A percentile compares a stretch with the other conserved stretches of the same genome.
Conservation (phyloP, 2,113 vertebrate species). For the Merops nubicus region DNA sequence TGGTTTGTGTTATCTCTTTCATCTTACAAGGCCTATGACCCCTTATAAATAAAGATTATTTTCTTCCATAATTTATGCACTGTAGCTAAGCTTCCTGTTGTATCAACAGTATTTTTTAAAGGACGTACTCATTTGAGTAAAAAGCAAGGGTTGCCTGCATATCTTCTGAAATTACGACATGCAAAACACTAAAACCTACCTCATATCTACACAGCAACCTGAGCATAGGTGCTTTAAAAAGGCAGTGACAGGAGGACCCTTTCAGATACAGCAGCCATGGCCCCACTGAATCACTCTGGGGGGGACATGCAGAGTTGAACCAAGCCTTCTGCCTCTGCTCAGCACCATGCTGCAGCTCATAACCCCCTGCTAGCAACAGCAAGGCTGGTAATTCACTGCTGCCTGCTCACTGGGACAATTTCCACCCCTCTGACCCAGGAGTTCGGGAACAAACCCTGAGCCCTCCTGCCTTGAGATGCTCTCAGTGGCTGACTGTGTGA, state of each 20-base stretch:
- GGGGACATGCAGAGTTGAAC: background rate
- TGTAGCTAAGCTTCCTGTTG: background rate
- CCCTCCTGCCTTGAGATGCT: background rate
- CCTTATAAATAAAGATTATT: background rate
- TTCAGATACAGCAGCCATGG: background rate
- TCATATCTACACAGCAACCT: background rate
- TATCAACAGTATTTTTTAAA: background rate
- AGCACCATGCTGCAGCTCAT: background rate
- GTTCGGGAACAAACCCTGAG: background rate
- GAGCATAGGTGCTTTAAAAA: background rate
- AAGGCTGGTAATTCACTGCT: background rate
- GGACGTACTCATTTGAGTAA: background rate
- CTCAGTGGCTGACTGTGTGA: background rate
- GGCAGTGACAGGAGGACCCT: background rate
- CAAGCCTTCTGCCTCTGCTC: background rate
- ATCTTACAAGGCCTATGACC: background rate
- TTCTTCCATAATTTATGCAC: conserved; percentile 12
- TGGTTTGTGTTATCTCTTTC: conserved; percentile 25
- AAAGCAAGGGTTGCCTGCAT: background rate
- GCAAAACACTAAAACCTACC: background rate
- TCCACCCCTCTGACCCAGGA: background rate
- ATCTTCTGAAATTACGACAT: background rate
- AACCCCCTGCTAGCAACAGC: background rate
- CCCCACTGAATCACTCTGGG: background rate
- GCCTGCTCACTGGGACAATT: background rate